Conservation (phyloP, 2,888 invertebrate species). For the Leuctra nigra region DNA sequence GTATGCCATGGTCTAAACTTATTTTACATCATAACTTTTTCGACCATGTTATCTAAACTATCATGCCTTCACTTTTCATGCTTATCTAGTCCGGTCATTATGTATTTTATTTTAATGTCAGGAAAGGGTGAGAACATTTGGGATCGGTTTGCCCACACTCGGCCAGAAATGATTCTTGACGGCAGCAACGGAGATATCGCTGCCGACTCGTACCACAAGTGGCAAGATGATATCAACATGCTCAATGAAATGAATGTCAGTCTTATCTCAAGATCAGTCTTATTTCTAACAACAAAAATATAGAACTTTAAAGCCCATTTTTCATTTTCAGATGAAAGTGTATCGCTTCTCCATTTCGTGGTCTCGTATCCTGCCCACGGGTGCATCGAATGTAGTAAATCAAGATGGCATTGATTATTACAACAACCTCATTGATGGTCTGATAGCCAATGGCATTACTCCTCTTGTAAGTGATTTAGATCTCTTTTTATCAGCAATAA, state of each 20-base stretch:
- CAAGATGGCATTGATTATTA: slow-evolving; percentile 68
- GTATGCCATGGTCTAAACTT: too few species aligned
- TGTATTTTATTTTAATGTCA: too few species aligned
- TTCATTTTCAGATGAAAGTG: slow-evolving; percentile 40
- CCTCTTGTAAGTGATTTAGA: slow-evolving; percentile 37
- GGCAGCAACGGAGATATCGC: slow-evolving; percentile 51
- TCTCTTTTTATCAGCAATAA: background rate
- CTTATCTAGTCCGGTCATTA: too few species aligned
- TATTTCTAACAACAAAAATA: slow-evolving; percentile 6
- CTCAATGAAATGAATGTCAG: slow-evolving; percentile 37
- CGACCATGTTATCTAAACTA: too few species aligned
- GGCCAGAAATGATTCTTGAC: slow-evolving; percentile 53
- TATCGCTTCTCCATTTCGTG: slow-evolving; percentile 72
- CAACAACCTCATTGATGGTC: slow-evolving; percentile 63
- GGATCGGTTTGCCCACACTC: slow-evolving; percentile 43
- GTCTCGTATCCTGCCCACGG: slow-evolving; percentile 66
- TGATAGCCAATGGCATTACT: slow-evolving; percentile 50
- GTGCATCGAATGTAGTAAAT: slow-evolving; percentile 58
- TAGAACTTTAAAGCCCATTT: background rate
- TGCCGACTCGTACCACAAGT: slow-evolving; percentile 46
- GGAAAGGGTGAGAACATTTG: slow-evolving; percentile 27
- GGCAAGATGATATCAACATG: slow-evolving; percentile 40
- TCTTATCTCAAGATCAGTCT: background rate
- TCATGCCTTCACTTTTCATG: too few species aligned
- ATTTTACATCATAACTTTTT: too few species aligned